Conservation (phyloP, 2,888 invertebrate genomes). For the Iselma pallidipennis region DNA sequence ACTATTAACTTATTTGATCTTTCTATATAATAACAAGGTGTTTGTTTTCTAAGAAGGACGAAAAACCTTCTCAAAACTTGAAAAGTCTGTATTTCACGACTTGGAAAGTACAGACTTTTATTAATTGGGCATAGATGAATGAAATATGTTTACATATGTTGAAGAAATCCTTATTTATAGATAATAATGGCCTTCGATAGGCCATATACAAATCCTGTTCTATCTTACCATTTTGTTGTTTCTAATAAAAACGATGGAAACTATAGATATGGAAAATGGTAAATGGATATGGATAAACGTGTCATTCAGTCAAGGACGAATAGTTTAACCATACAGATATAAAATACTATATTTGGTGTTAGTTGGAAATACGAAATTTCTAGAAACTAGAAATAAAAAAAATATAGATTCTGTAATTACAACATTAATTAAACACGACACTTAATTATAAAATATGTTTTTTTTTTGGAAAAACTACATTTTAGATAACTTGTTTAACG, state of each 20-base stretch:
- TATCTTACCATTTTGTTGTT: not conserved
- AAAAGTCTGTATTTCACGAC: not conserved
- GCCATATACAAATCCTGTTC: not conserved
- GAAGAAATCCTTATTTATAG: not conserved
- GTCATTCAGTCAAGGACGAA: constrained; percentile 23
- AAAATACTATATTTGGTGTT: constrained; percentile 5
- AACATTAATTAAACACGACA: no score
- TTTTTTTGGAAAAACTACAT: no score
- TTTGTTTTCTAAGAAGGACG: not conserved
- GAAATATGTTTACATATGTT: not conserved
- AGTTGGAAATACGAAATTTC: constrained; percentile 7
- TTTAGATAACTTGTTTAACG: no score
- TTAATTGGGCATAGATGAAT: not conserved
- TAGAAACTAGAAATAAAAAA: not conserved
- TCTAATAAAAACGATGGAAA: not conserved
- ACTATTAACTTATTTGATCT: not conserved
- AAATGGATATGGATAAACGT: constrained; percentile 15
- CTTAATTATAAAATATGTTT: no score
- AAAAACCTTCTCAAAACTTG: not conserved
- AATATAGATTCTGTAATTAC: not conserved
- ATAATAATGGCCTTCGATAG: not conserved
- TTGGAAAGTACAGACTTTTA: not conserved
- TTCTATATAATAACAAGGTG: not conserved
- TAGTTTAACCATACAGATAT: constrained; percentile 12
- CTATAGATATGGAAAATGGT: constrained; percentile 13